Evolutionary conservation across 2,888 invertebrate genomes (phyloP), one percentile per base, ranked within the genome.

Genomic region (Dexiosoma caninum): DNA sequence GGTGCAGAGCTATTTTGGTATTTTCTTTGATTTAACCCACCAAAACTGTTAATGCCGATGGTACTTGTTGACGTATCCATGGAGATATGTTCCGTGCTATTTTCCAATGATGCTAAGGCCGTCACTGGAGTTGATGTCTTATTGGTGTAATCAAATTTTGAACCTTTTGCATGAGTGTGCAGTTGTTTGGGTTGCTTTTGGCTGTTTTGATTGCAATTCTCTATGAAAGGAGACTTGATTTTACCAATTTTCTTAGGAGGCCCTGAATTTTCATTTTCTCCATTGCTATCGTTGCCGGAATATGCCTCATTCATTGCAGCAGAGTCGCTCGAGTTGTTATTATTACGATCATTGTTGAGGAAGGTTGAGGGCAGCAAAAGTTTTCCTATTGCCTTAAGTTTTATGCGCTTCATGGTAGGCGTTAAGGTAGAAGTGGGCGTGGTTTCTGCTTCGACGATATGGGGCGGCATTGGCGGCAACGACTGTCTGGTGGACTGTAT

Each of bases 211-310:
- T 86, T 84, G 51, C 86, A 88, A 42, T 87, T 86, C 55, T 89
- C 88, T 7, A 90, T 87, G 57, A 90, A 90, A 0, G 88, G 89
- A 0, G 90, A 90, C 76, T 89, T 89, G 37, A 90, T 85, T 82
- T 89, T 90, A 16, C 90, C 89, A n/a, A 90, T 90, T 77, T 87
- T 86, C 42, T 88, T 88, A 5, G 79, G 80, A 14, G 79, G 74
- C 1, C 72, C 44, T 6, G 78, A 37, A 19, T 67, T 78, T 32
- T 72, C 77, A 44, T 66, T 79, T 21, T 66, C 77, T 2, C 55
- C 66, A 5, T 57, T 77, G 14, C 60, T 72, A 7, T 57, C 70
- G 2, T n/a, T 30, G 42, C 21, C 40, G 3, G 69, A 51, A 12
- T 46, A 30, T 4, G 69, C 8, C 10, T 75, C 37, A 4, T 35